phyloP scores from a whole-genome alignment of 2,888 invertebrate species.

The Agrilus biguttatus region DNA sequence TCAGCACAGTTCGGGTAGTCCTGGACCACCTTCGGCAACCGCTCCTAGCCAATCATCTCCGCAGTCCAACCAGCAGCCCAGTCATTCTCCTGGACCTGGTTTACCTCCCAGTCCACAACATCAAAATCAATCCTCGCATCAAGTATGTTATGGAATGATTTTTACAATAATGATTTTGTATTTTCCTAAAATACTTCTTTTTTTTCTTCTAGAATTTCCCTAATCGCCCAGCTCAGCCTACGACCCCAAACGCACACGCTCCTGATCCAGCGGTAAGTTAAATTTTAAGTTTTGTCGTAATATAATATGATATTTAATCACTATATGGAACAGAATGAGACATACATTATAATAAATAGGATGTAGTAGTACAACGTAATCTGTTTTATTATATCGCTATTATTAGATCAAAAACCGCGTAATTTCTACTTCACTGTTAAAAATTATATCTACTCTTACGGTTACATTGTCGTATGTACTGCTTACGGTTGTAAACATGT shows the following conservation, averaged over 20 bases:
- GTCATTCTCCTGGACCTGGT: slow-evolving; percentile 37
- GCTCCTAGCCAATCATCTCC: slow-evolving; percentile 29
- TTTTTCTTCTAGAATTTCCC: slow-evolving; percentile 45
- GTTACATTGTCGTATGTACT: too few relatives aligned
- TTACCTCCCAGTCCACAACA: slow-evolving; percentile 43
- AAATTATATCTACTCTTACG: too few relatives aligned
- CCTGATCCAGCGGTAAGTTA: slow-evolving; percentile 58
- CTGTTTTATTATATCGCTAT: too few relatives aligned
- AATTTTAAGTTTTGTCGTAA: too few relatives aligned
- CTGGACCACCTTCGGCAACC: slow-evolving; percentile 22
- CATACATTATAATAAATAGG: too few relatives aligned
- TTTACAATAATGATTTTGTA: not conserved
- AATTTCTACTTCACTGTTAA: too few relatives aligned
- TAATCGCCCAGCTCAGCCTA: slow-evolving; percentile 56
- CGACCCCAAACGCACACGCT: slow-evolving; percentile 64
- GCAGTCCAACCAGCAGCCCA: slow-evolving; percentile 28
- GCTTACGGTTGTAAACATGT: too few relatives aligned
- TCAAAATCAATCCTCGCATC: slow-evolving; percentile 30
- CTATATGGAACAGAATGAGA: too few relatives aligned
- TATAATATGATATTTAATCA: too few relatives aligned
- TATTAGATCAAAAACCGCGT: too few relatives aligned
- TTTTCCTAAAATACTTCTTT: too few relatives aligned
- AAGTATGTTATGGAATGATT: slow-evolving; percentile 12
- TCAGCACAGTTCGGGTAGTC: slow-evolving; percentile 25
- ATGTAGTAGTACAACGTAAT: too few relatives aligned